Evolutionary conservation across 2,888 invertebrate genomes (phyloP).

Genomic region (Neoitamus cyanurus): DNA sequence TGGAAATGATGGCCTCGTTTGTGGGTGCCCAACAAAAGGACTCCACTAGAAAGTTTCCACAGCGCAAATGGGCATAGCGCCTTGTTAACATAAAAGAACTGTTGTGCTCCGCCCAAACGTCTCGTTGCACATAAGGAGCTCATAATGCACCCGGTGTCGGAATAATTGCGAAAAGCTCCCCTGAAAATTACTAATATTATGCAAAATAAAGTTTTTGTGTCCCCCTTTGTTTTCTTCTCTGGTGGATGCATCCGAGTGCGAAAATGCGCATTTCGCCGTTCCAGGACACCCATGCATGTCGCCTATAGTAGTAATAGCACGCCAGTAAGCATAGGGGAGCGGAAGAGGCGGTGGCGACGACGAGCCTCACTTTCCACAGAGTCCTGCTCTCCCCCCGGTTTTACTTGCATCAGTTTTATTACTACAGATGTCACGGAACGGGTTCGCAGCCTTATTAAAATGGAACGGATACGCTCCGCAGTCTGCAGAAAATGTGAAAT

Average conservation of each 20-base stretch:
- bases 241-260: not conserved
- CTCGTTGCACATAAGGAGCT: constrained; percentile 6
- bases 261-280: not conserved
- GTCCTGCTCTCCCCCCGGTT: not conserved
- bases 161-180: constrained; percentile 17
- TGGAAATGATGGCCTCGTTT: constrained; percentile 17
- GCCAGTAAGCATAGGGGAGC: not conserved
- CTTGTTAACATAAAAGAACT: constrained; percentile 24
- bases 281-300: not conserved
- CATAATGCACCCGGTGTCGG: constrained; percentile 6
- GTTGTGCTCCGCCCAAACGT: not conserved
- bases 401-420: constrained; percentile 12
- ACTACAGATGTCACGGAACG: not conserved
- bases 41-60: not conserved
- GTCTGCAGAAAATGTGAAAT: constrained; percentile 26
- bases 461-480: not conserved
- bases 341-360: not conserved
- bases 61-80: not conserved
- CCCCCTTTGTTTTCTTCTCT: not conserved
- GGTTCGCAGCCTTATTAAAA: constrained; percentile 9
- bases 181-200: constrained; percentile 24
- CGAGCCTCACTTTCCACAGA: not conserved
- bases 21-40: not conserved
- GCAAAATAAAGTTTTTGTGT: constrained; percentile 10
- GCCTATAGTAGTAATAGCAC: not conserved